Base-by-base conservation (phyloP, 2,888 invertebrate species). In the Scaptomyza cyrtandrae region DNA sequence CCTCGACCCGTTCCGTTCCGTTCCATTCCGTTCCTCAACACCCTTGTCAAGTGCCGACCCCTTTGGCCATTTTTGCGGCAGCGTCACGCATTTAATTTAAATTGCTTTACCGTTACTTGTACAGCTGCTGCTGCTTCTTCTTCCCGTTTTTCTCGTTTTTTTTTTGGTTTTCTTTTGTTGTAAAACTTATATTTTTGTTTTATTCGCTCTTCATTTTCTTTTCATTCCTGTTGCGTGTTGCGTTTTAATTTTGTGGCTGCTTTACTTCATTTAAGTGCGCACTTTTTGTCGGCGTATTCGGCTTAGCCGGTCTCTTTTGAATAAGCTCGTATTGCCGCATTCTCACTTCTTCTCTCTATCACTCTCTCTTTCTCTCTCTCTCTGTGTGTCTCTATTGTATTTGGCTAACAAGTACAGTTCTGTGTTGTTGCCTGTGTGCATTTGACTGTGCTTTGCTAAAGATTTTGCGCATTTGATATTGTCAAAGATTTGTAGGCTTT, bases 61-160 rank as follows among this genome's bases (percentile, higher is more conserved):
- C 39, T 39, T 46, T 58, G 64, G 64, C 71, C 67, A 71, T 68
- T 79, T 71, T 74, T 71, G 75, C 61, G 76, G 76, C 70, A 65
- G 71, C 73, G 61, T 64, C 60, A 58, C 54, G 75, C 79, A 65
- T 80, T 82, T 82, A 78, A 86, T 82, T 86, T 84, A 70, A 82
- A 82, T 82, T 84, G 81, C 76, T 78, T 84, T 80, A 61, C 53
- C 61, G 57, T 61, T 35, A 45, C 71, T 63, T 46, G 31, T 53
- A 41, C 10, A 41, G 16, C 41, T 9, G 14, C 39, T 39, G 48
- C 71, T 41, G 50, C 55, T 56, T 39, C 6, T 46, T 52, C 65
- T 50, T 60, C 53, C 45, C 10, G 46, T 14, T 44, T 9, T 33
- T 24, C 16, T 16, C n/a, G n/a, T 45, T 43, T 19, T 13, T 11